Evolutionary conservation across 2,888 invertebrate genomes (phyloP).

Genomic region (Caenorhabditis sp.): DNA sequence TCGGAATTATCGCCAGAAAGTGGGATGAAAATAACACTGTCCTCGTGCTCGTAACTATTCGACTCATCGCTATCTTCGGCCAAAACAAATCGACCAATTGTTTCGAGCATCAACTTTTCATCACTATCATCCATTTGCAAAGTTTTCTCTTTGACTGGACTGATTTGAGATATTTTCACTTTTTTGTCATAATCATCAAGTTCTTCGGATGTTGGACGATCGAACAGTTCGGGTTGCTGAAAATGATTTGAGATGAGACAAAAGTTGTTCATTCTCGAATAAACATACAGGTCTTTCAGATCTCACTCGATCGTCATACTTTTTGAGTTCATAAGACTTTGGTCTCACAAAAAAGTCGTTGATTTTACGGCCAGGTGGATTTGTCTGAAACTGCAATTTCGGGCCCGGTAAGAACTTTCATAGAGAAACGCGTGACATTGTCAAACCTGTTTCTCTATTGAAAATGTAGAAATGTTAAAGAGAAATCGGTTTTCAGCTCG

Average conservation of each 20-base stretch:
- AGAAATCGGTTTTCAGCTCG: too few species aligned
- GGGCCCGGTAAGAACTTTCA: too few species aligned
- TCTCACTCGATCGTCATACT: background rate
- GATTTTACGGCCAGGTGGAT: background rate
- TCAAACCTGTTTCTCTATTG: too few species aligned
- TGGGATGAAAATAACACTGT: constrained; percentile 11
- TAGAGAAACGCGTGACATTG: too few species aligned
- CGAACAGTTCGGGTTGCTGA: background rate
- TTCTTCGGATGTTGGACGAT: constrained; percentile 29
- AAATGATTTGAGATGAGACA: too few species aligned
- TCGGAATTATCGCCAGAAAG: constrained; percentile 8
- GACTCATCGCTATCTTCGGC: constrained; percentile 10
- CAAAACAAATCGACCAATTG: constrained; percentile 22
- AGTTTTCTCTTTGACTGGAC: constrained; percentile 8
- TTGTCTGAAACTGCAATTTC: too few species aligned
- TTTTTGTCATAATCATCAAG: constrained; percentile 23
- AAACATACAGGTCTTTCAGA: background rate
- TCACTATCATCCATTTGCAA: constrained; percentile 17
- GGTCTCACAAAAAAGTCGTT: background rate
- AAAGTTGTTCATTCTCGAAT: too few species aligned
- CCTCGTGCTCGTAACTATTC: background rate
- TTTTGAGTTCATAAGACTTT: background rate
- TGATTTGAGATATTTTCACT: background rate
- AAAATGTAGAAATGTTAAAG: too few species aligned
- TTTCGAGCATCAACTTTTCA: constrained; percentile 25